Conservation (phyloP, 1,140 invertebrate genomes). For the Calliopsis andreniformis region DNA sequence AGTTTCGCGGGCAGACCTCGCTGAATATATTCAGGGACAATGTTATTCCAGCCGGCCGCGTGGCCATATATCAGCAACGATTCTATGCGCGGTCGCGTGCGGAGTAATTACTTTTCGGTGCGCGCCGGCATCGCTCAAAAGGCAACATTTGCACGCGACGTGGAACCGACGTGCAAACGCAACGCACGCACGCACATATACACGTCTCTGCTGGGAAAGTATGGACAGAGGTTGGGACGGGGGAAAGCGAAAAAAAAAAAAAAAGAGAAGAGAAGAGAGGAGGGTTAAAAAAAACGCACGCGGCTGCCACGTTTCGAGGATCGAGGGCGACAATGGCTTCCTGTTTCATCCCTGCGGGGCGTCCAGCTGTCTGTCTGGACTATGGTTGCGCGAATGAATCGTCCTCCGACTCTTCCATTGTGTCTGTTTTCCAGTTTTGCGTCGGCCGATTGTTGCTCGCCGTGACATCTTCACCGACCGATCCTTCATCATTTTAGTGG, state of each 20-base stretch:
- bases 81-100: conserved; percentile 67
- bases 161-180: conserved; percentile 36
- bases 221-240: conserved; percentile 39
- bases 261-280: background rate
- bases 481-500: conserved; percentile 48
- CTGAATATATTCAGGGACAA: conserved; percentile 51
- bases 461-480: conserved; percentile 59
- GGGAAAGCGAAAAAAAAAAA: background rate
- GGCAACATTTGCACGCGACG: conserved; percentile 65
- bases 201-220: conserved; percentile 26
- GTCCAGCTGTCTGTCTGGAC: conserved; percentile 57
- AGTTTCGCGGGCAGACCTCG: conserved; percentile 27
- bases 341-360: conserved; percentile 55
- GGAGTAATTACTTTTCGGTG: conserved; percentile 68
- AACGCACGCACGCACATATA: conserved; percentile 1
- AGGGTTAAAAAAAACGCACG: conserved; percentile 28
- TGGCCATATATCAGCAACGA: conserved; percentile 54
- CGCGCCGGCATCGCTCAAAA: conserved; percentile 62
- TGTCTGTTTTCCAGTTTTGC: conserved; percentile 56
- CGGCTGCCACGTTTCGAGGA: conserved; percentile 53
- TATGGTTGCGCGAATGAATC: conserved; percentile 56
- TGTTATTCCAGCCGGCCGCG: conserved; percentile 50
- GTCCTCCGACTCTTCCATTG: conserved; percentile 50
- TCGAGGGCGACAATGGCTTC: conserved; percentile 62
- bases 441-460: conserved; percentile 42